Evolutionary conservation across 2,113 vertebrate genomes (phyloP).

Genomic region (Marmota flaviventris): DNA sequence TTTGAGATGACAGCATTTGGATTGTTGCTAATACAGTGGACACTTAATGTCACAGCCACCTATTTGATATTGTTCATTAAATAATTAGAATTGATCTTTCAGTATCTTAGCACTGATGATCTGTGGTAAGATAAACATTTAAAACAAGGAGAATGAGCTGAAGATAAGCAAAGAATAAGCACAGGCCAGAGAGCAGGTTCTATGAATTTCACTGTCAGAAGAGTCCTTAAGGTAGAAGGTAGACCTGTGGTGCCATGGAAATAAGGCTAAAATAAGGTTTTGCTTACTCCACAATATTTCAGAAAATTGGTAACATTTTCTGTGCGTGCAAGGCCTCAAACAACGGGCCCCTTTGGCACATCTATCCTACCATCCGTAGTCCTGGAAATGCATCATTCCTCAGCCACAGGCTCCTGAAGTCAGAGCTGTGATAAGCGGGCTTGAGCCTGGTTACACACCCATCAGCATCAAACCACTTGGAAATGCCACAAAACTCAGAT

Average conservation of each 20-base stretch:
- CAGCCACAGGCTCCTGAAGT: background rate
- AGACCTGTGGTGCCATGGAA: background rate
- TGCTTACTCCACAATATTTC: background rate
- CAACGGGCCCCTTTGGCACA: background rate
- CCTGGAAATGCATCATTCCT: background rate
- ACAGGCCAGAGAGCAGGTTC: background rate
- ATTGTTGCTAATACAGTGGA: background rate
- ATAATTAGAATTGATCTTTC: background rate
- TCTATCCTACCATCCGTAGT: background rate
- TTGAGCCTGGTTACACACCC: background rate
- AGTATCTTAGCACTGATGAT: background rate
- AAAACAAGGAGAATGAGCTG: background rate
- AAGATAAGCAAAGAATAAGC: background rate
- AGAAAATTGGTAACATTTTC: background rate
- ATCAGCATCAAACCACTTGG: background rate
- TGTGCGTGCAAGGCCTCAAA: background rate
- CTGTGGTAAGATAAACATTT: background rate
- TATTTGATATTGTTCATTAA: background rate
- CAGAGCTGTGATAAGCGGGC: background rate
- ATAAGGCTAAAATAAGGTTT: background rate
- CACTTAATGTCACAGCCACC: background rate
- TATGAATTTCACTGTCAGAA: background rate
- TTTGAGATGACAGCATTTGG: background rate
- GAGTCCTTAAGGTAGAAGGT: accelerated
- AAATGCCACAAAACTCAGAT: background rate